A percentile compares a stretch with the other conserved stretches of the same genome.
Evolutionary conservation across 64 coral and sea anemone species (phyloP).

Genomic region (Pocillopora damicornis): DNA sequence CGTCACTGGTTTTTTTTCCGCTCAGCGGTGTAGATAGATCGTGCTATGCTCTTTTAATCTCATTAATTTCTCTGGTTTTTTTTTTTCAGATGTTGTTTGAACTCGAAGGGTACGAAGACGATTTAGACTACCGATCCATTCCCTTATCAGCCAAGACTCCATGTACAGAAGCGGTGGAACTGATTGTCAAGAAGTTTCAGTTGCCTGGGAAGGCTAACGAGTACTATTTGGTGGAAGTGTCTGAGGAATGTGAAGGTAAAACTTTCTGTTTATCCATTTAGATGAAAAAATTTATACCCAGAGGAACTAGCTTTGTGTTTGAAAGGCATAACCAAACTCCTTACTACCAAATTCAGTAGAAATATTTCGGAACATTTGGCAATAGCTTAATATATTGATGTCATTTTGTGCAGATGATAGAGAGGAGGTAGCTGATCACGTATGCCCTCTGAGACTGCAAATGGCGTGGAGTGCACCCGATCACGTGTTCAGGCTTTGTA

Average conservation of each 20-base stretch:
- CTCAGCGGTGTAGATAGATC: not conserved
- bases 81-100: conserved; percentile 83
- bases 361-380: too few relatives aligned
- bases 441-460: conserved; percentile 78
- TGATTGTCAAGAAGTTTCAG: conserved; percentile 58
- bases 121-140: conserved; percentile 64
- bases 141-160: conserved; percentile 63
- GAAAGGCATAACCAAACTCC: too few relatives aligned
- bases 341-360: too few relatives aligned
- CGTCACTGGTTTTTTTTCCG: too few relatives aligned
- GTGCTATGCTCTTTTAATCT: not conserved
- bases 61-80: not conserved
- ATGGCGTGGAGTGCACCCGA: conserved; percentile 80
- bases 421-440: conserved; percentile 85
- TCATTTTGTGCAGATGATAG: conserved; percentile 55
- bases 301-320: not conserved
- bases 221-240: conserved; percentile 84
- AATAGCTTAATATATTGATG: not conserved
- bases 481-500: conserved; percentile 85
- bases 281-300: not conserved
- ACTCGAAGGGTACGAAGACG: conserved; percentile 46
- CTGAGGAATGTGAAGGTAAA: conserved; percentile 87
- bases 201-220: conserved; percentile 64
- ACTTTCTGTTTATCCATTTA: too few relatives aligned
- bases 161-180: conserved; percentile 58